phyloP scores from a whole-genome alignment of 2,888 invertebrate species.

The Cheilosia vernalis region DNA sequence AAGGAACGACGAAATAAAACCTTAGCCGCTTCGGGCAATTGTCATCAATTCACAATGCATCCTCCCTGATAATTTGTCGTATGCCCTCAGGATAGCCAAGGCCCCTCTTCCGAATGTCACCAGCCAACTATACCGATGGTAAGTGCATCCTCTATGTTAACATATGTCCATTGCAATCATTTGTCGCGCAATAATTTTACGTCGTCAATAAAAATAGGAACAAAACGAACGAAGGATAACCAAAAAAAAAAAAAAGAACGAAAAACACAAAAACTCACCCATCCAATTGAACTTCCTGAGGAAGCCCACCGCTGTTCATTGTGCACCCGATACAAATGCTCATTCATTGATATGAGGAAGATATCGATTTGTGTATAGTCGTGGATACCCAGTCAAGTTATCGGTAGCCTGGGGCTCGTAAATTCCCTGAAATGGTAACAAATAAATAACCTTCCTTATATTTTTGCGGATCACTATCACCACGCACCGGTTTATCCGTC shows the following conservation, averaged over 20 bases:
- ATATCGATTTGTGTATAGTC: constrained; percentile 18
- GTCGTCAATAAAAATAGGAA: constrained; percentile 46
- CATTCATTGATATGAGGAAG: constrained; percentile 25
- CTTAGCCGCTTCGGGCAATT: constrained; percentile 64
- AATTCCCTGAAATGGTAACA: constrained; percentile 61
- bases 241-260: constrained; percentile 1
- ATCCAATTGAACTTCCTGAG: constrained; percentile 62
- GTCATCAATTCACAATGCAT: constrained; percentile 62
- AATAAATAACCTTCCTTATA: constrained; percentile 46
- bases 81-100: constrained; percentile 61
- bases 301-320: constrained; percentile 18
- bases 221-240: constrained; percentile 28
- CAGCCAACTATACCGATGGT: constrained; percentile 22
- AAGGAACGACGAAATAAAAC: constrained; percentile 42
- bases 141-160: constrained; percentile 73
- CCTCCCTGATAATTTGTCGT: constrained; percentile 72
- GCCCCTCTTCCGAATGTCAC: constrained; percentile 50
- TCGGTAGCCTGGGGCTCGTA: constrained; percentile 52
- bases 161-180: constrained; percentile 73
- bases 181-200: constrained; percentile 73
- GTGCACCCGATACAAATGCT: constrained; percentile 29
- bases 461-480: constrained; percentile 62
- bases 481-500: constrained; percentile 57
- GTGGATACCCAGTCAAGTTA: constrained; percentile 26
- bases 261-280: constrained; percentile 24